These are phyloP conservation scores for Papilio dardanus DNA, from an alignment of 1,140 invertebrate species.

Conservation along the genomic window DNA sequence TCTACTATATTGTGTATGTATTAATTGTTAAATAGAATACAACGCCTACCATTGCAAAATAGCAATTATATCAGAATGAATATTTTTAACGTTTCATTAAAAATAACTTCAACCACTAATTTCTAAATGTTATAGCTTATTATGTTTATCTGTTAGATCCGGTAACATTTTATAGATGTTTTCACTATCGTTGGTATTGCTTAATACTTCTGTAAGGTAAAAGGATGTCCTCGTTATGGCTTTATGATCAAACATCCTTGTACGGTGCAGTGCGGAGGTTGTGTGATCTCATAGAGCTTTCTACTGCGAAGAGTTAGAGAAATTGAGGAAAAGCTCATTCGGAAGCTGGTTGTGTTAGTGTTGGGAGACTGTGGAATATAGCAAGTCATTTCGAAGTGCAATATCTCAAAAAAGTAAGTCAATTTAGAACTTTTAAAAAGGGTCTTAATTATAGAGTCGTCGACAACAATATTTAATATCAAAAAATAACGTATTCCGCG, in stretches of 20 bases:
- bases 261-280: not conserved
- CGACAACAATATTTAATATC: not conserved
- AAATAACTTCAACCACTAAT: no score
- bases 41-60: not conserved
- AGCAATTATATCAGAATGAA: not conserved
- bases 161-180: not conserved
- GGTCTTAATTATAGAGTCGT: not conserved
- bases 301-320: slow-evolving; percentile 27
- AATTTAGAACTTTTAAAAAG: not conserved
- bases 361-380: not conserved
- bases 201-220: slow-evolving; percentile 2
- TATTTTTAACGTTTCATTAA: not conserved
- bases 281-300: slow-evolving; percentile 41
- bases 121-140: not conserved
- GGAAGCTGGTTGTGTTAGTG: slow-evolving; percentile 5
- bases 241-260: slow-evolving; percentile 4
- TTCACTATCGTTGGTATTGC: not conserved
- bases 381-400: no score
- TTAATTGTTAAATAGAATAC: no score
- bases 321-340: slow-evolving; percentile 29
- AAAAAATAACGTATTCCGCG: not conserved
- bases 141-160: not conserved
- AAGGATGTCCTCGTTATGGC: slow-evolving; percentile 25
- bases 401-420: not conserved
- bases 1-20: no score